Evolutionary conservation across 2,797 vertebrate species (phyloP).

Genomic region (Neoniphon sammara): DNA sequence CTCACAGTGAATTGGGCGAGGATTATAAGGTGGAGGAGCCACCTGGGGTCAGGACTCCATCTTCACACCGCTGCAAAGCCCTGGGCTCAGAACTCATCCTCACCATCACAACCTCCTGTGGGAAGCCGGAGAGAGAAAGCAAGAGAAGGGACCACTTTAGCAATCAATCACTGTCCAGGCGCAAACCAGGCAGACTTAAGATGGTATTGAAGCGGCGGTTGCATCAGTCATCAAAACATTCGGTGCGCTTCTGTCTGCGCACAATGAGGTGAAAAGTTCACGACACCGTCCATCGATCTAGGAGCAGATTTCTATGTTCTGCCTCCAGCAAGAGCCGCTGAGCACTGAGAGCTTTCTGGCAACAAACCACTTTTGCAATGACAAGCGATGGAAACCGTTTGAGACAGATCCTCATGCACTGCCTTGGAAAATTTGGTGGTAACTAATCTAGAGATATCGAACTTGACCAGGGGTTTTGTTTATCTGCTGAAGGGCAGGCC

Average conservation of each 20-base stretch:
- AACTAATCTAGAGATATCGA: neutral
- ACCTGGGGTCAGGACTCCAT: constrained; percentile 56
- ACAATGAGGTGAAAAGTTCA: constrained; percentile 8
- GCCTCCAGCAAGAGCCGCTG: neutral
- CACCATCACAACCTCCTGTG: constrained; percentile 39
- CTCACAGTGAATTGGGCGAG: constrained; percentile 38
- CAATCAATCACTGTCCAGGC: neutral
- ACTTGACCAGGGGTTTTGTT: neutral
- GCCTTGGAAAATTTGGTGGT: neutral
- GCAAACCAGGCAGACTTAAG: neutral
- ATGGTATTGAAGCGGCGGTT: neutral
- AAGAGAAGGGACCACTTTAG: neutral
- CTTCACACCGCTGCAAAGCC: constrained; percentile 37
- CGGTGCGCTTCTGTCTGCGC: neutral
- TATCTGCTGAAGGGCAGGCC: no score
- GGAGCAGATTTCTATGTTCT: neutral
- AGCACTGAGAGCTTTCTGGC: neutral
- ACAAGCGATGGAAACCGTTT: neutral
- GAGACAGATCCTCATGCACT: neutral
- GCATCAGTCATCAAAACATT: neutral
- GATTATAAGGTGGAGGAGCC: constrained; percentile 38
- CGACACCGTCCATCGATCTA: neutral
- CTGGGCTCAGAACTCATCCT: constrained; percentile 35
- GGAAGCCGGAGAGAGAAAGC: constrained; percentile 3
- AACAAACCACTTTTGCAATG: neutral